Conservation (phyloP, 2,797 vertebrate genomes). For the Pseudochirops corinnae region DNA sequence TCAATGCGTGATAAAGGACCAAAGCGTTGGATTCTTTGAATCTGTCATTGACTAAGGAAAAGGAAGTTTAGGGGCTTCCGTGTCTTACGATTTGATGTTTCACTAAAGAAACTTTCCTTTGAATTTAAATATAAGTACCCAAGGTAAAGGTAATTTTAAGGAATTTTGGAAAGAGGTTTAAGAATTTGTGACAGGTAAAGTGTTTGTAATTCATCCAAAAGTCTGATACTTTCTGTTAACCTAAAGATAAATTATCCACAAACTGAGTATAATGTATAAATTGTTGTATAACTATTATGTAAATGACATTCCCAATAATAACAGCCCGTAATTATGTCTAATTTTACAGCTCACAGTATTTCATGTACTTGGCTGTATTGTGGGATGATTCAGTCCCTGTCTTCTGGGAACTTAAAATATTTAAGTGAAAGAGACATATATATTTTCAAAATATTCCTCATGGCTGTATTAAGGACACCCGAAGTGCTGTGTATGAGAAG, state of each 20-base stretch:
- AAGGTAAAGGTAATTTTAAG: background rate
- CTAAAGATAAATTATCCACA: background rate
- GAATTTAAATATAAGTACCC: background rate
- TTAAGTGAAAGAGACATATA: background rate
- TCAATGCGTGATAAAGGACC: background rate
- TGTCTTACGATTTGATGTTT: background rate
- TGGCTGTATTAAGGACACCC: background rate
- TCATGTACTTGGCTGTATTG: background rate
- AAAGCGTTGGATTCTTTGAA: background rate
- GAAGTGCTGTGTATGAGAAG: background rate
- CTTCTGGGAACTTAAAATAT: background rate
- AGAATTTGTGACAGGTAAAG: background rate
- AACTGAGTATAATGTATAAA: background rate
- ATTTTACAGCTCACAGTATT: background rate
- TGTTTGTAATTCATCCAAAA: background rate
- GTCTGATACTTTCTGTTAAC: background rate
- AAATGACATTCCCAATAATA: background rate
- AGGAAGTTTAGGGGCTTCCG: background rate
- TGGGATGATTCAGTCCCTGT: background rate
- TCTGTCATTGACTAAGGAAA: background rate
- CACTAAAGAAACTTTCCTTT: background rate
- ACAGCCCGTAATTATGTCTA: background rate
- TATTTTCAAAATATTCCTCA: background rate
- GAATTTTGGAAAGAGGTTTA: background rate
- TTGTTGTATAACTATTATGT: background rate